phyloP scores from a whole-genome alignment of 2,113 vertebrate species.

The Alethe diademata region DNA sequence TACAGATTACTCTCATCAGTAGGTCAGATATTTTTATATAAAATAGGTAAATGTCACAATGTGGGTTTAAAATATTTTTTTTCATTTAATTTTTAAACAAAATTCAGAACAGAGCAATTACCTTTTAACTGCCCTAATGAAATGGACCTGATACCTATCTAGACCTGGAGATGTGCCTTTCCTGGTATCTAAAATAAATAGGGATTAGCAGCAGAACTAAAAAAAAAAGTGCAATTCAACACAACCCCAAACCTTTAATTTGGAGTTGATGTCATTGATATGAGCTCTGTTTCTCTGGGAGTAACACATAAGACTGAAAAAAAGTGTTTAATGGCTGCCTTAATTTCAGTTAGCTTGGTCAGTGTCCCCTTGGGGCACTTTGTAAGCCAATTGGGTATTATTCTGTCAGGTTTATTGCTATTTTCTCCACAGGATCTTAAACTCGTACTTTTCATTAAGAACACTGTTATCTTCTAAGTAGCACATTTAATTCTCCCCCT shows the following conservation, averaged over 20 bases:
- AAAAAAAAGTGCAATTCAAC: neutral
- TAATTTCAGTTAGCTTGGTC: slow-evolving; percentile 32
- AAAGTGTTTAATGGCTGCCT: neutral
- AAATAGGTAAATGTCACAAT: neutral
- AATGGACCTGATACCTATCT: neutral
- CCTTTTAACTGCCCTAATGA: neutral
- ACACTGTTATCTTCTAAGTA: neutral
- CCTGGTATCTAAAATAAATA: neutral
- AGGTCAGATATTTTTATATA: neutral
- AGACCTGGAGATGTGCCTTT: neutral
- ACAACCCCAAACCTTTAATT: neutral
- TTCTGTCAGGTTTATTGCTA: neutral
- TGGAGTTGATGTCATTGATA: neutral
- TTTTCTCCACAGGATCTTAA: neutral
- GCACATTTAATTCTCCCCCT: neutral
- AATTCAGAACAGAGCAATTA: neutral
- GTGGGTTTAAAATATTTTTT: neutral
- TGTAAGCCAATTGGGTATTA: neutral
- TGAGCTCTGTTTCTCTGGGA: slow-evolving; percentile 32
- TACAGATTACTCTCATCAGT: neutral
- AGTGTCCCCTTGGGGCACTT: neutral
- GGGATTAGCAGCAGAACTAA: neutral
- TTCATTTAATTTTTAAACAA: neutral
- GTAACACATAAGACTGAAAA: slow-evolving; percentile 16
- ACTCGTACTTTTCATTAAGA: slow-evolving; percentile 41